Conservation (phyloP, 2,797 vertebrate genomes). For the Propithecus deckenii region DNA sequence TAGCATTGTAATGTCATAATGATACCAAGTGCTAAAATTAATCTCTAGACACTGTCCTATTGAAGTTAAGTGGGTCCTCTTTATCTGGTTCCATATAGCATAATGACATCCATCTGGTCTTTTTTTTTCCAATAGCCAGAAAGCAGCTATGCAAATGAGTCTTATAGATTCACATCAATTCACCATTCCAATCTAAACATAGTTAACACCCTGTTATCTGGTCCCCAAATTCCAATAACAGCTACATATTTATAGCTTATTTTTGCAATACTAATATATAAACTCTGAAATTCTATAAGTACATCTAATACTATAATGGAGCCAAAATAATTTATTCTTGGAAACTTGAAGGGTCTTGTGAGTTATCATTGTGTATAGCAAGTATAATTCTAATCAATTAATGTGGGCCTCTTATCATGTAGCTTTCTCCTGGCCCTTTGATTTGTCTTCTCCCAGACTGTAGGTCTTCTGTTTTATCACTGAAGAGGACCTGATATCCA, state of each 20-base stretch:
- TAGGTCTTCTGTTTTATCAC: not conserved
- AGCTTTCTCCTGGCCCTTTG: not conserved
- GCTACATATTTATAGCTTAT: not conserved
- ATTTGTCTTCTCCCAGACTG: not conserved
- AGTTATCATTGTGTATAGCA: not conserved
- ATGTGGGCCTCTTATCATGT: not conserved
- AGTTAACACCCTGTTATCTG: not conserved
- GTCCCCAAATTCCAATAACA: not conserved
- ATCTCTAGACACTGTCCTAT: not conserved
- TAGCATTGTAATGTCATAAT: not conserved
- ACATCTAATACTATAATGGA: not conserved
- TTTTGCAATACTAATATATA: not conserved
- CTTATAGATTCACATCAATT: not conserved
- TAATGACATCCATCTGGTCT: not conserved
- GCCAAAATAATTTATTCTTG: conserved; percentile 20
- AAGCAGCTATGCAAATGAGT: conserved; percentile 2
- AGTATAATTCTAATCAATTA: not conserved
- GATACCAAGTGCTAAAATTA: conserved; percentile 19
- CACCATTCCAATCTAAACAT: conserved; percentile 15
- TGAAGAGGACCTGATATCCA: not conserved
- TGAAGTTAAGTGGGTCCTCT: not conserved
- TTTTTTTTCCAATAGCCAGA: not conserved
- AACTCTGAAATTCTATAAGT: not conserved
- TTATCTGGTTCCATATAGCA: not conserved
- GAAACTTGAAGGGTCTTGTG: not conserved